A percentile compares a stretch with the other conserved stretches of the same genome.
Conservation (phyloP, 2,113 vertebrate genomes). For the Syngnathus floridae region DNA sequence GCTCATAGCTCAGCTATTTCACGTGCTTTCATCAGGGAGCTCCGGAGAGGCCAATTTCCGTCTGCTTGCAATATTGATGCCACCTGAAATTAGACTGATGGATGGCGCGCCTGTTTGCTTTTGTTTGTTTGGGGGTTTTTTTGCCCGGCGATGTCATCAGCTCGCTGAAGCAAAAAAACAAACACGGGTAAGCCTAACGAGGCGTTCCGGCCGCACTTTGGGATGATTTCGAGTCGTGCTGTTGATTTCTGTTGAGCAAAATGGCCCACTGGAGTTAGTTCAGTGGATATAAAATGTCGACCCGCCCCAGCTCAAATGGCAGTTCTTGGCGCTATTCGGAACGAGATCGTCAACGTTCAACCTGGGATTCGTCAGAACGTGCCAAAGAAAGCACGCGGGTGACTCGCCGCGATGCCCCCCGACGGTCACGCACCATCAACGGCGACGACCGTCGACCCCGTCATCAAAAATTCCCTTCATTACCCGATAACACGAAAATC, state of each 20-base stretch:
- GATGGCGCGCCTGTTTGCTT: neutral
- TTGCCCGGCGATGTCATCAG: constrained; percentile 21
- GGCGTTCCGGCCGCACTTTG: neutral
- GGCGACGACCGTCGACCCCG: neutral
- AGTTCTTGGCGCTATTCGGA: neutral
- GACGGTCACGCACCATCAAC: neutral
- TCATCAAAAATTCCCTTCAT: neutral
- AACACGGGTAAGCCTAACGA: neutral
- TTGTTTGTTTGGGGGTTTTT: neutral
- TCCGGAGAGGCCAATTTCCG: constrained; percentile 39
- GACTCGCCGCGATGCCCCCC: neutral
- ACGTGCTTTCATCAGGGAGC: constrained; percentile 62
- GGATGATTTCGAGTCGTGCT: neutral
- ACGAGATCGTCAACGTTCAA: neutral
- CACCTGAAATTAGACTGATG: constrained; percentile 34
- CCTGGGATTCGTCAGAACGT: too few species aligned
- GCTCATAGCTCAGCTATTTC: constrained; percentile 42
- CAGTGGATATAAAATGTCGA: neutral
- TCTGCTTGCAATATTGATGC: constrained; percentile 49
- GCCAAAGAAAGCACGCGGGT: too few species aligned
- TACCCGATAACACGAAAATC: neutral
- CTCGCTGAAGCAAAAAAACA: constrained; percentile 23
- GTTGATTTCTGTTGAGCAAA: neutral
- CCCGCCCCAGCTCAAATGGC: neutral
- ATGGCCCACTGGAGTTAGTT: neutral